Base-by-base conservation (phyloP, 2,797 vertebrate genomes). In the Astyanax mexicanus region DNA sequence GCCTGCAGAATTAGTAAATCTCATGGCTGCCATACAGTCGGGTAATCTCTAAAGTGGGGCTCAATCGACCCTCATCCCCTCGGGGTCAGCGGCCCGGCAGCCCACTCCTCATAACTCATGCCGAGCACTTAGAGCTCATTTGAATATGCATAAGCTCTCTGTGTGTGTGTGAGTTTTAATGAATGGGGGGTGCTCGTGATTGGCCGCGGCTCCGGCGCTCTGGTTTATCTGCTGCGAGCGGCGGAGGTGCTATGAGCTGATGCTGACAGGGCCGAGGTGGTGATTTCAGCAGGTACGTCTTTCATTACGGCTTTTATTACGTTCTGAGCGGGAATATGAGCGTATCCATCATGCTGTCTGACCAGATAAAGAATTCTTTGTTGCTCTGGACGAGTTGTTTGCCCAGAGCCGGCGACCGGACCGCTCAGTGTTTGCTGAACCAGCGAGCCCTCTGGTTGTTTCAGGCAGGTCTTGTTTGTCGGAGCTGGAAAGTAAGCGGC, bases 221-320 rank as follows among this genome's bases (percentile, higher is more conserved):
- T 78, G 71, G 70, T 80, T 25, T 64, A 6, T 67, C 71, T 78
- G 35, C 71, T 78, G 35, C 40, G 66, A 61, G 65, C 75, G 57
- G 73, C 42, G 44, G 80, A 82, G 79, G 78, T 25, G 73, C 80
- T 72, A 88, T 91, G 86, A 91, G 85, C 88, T 87, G 73, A 85
- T 91, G 90, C 84, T 88, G 89, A 92, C 87, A 88, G 88, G 69
- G 66, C 66, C 85, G 77, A 79, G 62, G 80, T 77, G 78, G 19
- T 35, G 60, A 65, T 85, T 66, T 76, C 77, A 38, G 68, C 82
- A 84, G 88, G 86, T 88, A 82, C 78, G 81, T 83, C 83, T 84
- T 84, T 84, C 73, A 72, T 29, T n/a, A 32, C 29, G 29, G 7
- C 12, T 61, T 78, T 84, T 75, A 66, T 85, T 83, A 74, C 44